A percentile compares a stretch with the other conserved stretches of the same genome.
Evolutionary conservation across 2,888 invertebrate genomes (phyloP).

Genomic region (Neoascia interrupta): DNA sequence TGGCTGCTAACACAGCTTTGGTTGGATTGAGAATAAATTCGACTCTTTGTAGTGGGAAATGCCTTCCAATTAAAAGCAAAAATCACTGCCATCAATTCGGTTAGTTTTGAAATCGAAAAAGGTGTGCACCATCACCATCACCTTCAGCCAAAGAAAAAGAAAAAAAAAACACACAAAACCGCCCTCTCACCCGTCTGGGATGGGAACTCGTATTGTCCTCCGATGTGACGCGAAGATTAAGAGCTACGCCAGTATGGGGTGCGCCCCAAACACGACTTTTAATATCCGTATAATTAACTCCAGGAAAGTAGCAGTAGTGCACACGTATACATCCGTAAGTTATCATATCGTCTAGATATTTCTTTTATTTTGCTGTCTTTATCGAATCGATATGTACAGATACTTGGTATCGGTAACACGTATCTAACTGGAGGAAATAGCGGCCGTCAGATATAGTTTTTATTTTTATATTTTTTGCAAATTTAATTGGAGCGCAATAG

Average conservation of each 20-base stretch:
- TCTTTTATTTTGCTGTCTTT: too few relatives aligned
- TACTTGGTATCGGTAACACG: conserved; percentile 43
- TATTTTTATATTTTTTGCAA: conserved; percentile 15
- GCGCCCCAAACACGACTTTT: conserved; percentile 63
- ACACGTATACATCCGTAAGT: conserved; percentile 27
- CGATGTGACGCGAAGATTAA: conserved; percentile 57
- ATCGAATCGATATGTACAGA: conserved; percentile 32
- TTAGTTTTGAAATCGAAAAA: conserved; percentile 27
- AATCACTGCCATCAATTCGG: conserved; percentile 32
- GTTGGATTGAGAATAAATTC: too few relatives aligned
- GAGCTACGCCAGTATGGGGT: conserved; percentile 29
- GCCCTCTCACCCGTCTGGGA: not conserved
- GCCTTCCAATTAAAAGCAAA: conserved; percentile 47
- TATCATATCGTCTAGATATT: conserved; percentile 55
- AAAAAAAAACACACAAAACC: too few relatives aligned
- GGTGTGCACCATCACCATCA: conserved; percentile 39
- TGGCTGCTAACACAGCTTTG: too few relatives aligned
- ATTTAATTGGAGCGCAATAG: conserved; percentile 61
- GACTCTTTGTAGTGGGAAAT: conserved; percentile 22
- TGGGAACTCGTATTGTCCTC: conserved; percentile 48
- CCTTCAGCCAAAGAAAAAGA: conserved; percentile 8
- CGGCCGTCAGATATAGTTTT: conserved; percentile 14
- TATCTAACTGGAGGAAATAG: conserved; percentile 40
- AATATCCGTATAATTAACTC: conserved; percentile 66
- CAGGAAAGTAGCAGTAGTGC: conserved; percentile 36